Evolutionary conservation across 2,888 invertebrate species (phyloP).

Genomic region (Eudasyphora cyanicolor): DNA sequence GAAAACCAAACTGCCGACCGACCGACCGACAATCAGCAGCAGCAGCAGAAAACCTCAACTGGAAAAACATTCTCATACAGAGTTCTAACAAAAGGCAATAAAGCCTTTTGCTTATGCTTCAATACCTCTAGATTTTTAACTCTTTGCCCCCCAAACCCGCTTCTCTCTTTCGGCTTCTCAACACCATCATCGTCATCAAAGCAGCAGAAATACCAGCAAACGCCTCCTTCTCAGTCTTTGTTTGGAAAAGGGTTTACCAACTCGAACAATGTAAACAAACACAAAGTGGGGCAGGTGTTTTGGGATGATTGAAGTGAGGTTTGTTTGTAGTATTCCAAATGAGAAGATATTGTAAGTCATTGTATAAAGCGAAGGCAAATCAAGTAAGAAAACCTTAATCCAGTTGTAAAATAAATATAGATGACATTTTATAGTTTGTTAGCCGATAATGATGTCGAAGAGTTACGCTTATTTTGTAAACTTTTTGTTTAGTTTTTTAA

Average conservation of each 20-base stretch:
- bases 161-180: neutral
- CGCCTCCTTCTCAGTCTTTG: conserved; percentile 9
- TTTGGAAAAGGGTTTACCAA: neutral
- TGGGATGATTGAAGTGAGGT: neutral
- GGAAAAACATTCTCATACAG: conserved; percentile 51
- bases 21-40: conserved; percentile 20
- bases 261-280: conserved; percentile 22
- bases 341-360: too few species aligned
- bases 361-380: too few species aligned
- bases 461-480: too few species aligned
- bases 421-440: too few species aligned
- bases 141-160: neutral
- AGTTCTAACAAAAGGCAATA: conserved; percentile 61
- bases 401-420: too few species aligned
- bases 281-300: neutral
- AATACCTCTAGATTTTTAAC: conserved; percentile 52
- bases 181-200: neutral
- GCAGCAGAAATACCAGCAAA: neutral
- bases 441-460: too few species aligned
- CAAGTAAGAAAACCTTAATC: too few species aligned
- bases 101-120: conserved; percentile 62
- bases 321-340: too few species aligned
- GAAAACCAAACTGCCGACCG: neutral
- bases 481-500: too few species aligned
- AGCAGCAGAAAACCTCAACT: conserved; percentile 59